Evolutionary conservation across 1,140 invertebrate species (phyloP).

Genomic region (Oryzaephilus surinamensis): DNA sequence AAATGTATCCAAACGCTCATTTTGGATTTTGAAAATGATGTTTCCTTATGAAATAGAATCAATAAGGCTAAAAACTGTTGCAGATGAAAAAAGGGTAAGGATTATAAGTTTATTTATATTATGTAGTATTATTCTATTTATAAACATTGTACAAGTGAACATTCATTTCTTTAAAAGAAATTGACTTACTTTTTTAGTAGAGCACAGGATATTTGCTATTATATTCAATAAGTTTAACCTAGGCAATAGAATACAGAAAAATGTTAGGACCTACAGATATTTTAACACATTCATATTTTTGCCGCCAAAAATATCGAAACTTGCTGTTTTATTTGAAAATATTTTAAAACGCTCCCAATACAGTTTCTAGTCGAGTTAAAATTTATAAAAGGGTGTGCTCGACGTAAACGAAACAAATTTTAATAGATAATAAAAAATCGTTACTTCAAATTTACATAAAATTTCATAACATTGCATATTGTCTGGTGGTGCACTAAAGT

Average conservation of each 20-base stretch:
- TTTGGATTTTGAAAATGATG: conserved; percentile 21
- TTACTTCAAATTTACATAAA: too few species aligned
- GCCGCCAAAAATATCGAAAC: too few species aligned
- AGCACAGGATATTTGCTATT: conserved; percentile 24
- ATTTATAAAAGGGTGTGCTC: too few species aligned
- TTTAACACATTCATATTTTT: conserved; percentile 10
- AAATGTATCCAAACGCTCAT: conserved; percentile 23
- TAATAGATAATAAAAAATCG: too few species aligned
- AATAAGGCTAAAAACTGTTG: conserved; percentile 18
- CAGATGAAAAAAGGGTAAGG: conserved; percentile 31
- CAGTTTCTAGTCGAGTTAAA: too few species aligned
- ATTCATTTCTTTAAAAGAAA: conserved; percentile 13
- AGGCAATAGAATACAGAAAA: too few species aligned
- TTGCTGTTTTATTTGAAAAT: too few species aligned
- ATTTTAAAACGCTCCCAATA: too few species aligned
- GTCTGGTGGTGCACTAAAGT: too few species aligned
- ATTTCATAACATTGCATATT: too few species aligned
- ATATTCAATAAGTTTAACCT: conserved; percentile 20
- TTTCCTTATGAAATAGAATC: conserved; percentile 11
- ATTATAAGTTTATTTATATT: conserved; percentile 3
- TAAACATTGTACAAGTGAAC: conserved; percentile 7
- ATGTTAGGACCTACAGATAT: conserved; percentile 11
- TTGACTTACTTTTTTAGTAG: conserved; percentile 20
- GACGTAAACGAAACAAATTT: too few species aligned
- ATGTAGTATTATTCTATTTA: not conserved